These are phyloP conservation scores for Biston stratarius DNA, from an alignment of 2,888 invertebrate genomes.

Conservation along the genomic window DNA sequence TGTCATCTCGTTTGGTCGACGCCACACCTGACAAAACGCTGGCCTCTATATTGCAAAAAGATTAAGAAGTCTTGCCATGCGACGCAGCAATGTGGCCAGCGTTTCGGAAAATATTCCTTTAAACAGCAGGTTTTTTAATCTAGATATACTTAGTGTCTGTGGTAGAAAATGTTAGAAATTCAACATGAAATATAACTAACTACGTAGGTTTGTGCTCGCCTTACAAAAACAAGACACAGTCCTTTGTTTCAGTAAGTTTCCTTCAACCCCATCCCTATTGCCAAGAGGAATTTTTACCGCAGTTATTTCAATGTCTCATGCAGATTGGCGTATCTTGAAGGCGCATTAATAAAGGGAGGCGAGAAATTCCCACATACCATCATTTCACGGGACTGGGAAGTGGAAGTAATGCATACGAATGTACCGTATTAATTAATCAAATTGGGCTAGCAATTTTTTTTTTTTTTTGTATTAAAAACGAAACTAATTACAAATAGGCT, in stretches of 20 bases:
- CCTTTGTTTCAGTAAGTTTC: not conserved
- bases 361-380: slow-evolving; percentile 6
- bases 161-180: too few relatives aligned
- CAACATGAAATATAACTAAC: too few relatives aligned
- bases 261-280: not conserved
- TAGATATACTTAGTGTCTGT: too few relatives aligned
- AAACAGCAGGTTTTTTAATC: too few relatives aligned
- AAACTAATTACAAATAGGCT: not conserved
- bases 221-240: not conserved
- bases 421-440: not conserved
- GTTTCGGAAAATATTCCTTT: too few relatives aligned
- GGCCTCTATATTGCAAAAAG: too few relatives aligned
- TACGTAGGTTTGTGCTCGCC: too few relatives aligned
- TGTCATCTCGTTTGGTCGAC: too few relatives aligned
- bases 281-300: slow-evolving; percentile 7
- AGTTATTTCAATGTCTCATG: slow-evolving; percentile 28
- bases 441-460: not conserved
- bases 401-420: slow-evolving; percentile 20
- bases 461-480: too few relatives aligned
- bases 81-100: too few relatives aligned
- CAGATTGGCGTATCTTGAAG: slow-evolving; percentile 24
- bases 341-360: slow-evolving; percentile 2
- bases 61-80: too few relatives aligned
- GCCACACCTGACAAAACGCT: too few relatives aligned
- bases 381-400: not conserved